Evolutionary conservation across 2,113 vertebrate species (phyloP).

Genomic region (Cryptoleucopteryx plumbea): DNA sequence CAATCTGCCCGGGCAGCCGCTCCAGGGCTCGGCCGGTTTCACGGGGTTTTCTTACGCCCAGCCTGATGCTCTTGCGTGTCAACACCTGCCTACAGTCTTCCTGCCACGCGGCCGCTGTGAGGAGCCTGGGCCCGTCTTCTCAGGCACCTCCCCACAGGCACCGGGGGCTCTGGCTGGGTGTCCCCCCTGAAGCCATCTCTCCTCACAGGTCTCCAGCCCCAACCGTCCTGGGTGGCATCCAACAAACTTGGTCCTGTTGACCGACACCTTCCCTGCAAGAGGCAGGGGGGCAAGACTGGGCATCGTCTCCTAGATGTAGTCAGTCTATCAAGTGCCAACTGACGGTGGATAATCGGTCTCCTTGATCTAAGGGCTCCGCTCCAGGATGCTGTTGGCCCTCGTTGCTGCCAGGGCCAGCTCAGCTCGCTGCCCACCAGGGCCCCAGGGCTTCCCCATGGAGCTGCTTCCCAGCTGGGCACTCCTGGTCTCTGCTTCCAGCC

Average conservation of each 20-base stretch:
- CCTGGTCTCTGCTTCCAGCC: neutral
- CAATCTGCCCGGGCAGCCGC: neutral
- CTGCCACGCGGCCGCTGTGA: fast-evolving
- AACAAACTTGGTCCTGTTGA: neutral
- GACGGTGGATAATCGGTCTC: neutral
- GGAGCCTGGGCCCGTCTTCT: fast-evolving
- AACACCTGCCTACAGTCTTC: neutral
- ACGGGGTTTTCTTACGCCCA: neutral
- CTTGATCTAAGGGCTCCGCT: neutral
- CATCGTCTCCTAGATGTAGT: neutral
- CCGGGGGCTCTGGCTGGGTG: neutral
- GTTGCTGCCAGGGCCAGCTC: neutral
- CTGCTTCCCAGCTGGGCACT: neutral
- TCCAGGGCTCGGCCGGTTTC: neutral
- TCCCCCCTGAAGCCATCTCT: neutral
- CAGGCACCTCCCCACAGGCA: too few relatives aligned
- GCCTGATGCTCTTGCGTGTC: too few relatives aligned
- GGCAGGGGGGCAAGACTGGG: neutral
- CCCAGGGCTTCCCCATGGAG: neutral
- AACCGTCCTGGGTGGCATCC: fast-evolving
- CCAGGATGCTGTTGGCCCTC: neutral
- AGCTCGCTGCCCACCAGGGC: too few relatives aligned
- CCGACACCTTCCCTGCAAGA: neutral
- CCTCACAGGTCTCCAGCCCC: neutral
- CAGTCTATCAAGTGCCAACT: neutral